Evolutionary conservation across 2,888 invertebrate species (phyloP), one percentile per base, ranked within the genome.

Genomic region (Encarsia formosa): DNA sequence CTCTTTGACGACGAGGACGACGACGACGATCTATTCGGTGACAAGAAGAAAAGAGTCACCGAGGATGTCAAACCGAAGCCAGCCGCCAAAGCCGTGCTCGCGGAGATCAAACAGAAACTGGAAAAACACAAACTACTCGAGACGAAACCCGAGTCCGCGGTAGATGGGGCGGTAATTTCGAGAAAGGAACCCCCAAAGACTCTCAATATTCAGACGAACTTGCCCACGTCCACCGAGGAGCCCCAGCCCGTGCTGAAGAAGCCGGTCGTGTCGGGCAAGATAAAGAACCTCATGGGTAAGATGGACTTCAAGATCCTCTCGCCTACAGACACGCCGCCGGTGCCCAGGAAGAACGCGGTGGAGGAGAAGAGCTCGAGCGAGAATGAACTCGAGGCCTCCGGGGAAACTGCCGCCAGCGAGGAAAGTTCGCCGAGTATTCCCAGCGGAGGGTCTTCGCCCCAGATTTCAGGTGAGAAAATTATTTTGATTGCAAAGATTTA

Each of bases 261-360:
- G 50, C 54, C 37, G 1, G 59, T 57, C 2, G 70, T 73, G 23
- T 70, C 72, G 0, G 67, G 66, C 0, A 73, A 73, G 48, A 73
- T 73, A 19, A 65, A 68, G 29, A 65, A 70, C 49, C 47, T 73
- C 6, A 67, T 69, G 68, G 71, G 68, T 0, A 70, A 67, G 55
- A 68, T 73, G 66, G 68, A 69, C 41, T 53, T 73, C 42, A 73
- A 72, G 38, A 67, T 73, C 22, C 60, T 72, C 0, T 73, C 73
- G 3, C 71, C 71, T 0, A 71, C 70, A 37, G 63, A 70, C 8
- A 68, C 70, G 9, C 66, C 70, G 2, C 62, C 69, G 8, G 40
- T 66, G 49, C 60, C 55, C 50, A 61, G 65, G 15, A 69, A 64
- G 34, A 48, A 24, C 11, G 61, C 56, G n/a, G 67, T 68, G 5